phyloP scores from a whole-genome alignment of 2,797 vertebrate species.

The Phyllotis vaccarum region DNA sequence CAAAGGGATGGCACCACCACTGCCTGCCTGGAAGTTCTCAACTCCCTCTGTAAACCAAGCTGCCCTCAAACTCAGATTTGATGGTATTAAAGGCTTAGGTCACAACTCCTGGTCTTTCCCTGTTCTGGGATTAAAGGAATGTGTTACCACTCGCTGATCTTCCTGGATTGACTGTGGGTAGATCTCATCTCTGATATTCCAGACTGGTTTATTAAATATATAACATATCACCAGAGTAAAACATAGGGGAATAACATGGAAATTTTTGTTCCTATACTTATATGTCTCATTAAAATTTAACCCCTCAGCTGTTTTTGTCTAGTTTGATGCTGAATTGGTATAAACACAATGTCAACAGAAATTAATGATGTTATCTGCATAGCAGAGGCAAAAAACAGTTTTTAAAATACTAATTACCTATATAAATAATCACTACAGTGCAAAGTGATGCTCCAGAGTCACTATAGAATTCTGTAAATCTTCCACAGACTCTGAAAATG shows the following conservation, averaged over 20 bases:
- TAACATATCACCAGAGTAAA: no score
- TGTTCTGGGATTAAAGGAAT: no score
- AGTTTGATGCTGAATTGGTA: neutral
- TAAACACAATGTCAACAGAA: neutral
- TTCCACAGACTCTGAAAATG: neutral
- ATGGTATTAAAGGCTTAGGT: no score
- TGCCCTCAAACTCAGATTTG: no score
- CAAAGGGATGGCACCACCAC: no score
- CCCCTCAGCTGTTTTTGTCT: neutral
- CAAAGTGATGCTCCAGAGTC: neutral
- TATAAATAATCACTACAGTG: neutral
- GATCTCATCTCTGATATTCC: no score
- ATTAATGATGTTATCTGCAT: neutral
- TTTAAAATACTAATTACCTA: neutral
- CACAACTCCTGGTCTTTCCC: no score
- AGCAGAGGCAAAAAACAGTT: neutral
- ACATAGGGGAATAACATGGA: neutral
- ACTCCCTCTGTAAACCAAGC: no score
- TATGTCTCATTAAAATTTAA: neutral
- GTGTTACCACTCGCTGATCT: no score
- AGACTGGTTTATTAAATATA: no score
- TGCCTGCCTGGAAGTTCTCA: no score
- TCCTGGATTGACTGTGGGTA: no score
- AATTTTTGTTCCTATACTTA: neutral
- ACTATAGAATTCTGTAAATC: neutral